Percentiles rank a stretch among this genome's conserved stretches.
phyloP scores from a whole-genome alignment of 2,113 vertebrate genomes.

The Archilochus colubris region DNA sequence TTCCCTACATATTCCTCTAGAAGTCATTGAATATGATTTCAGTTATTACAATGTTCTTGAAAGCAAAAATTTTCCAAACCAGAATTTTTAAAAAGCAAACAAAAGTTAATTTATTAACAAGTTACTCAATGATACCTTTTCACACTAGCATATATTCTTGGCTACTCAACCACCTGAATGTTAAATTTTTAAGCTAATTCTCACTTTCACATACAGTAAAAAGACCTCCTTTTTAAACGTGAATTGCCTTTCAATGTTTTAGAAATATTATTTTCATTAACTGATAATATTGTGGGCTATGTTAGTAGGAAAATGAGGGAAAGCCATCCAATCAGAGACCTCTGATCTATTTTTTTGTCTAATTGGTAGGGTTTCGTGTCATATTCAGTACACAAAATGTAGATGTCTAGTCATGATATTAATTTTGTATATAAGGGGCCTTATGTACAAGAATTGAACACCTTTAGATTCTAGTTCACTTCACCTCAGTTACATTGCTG shows the following conservation, averaged over 20 bases:
- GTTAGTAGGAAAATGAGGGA: conserved; percentile 1
- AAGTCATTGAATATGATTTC: conserved; percentile 44
- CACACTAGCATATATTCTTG: conserved; percentile 9
- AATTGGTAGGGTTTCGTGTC: not conserved
- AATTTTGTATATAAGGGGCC: not conserved
- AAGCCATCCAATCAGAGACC: not conserved
- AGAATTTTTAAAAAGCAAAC: not conserved
- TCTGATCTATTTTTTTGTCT: not conserved
- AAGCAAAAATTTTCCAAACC: conserved; percentile 53
- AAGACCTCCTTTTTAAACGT: conserved; percentile 17
- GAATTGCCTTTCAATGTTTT: not conserved
- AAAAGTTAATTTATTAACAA: not conserved
- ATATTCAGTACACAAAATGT: not conserved
- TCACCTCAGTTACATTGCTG: not conserved
- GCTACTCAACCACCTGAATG: conserved; percentile 37
- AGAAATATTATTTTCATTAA: conserved; percentile 58
- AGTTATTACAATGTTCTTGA: conserved; percentile 36
- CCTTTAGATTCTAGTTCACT: not conserved
- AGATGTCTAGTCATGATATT: not conserved
- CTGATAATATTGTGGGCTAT: not conserved
- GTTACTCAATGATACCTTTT: conserved; percentile 41
- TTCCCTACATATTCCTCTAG: conserved; percentile 15
- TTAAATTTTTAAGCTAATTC: conserved; percentile 51
- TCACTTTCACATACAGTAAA: conserved; percentile 44
- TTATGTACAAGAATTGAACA: not conserved